Evolutionary conservation across 53 echinoderm and acorn worm species (phyloP), one percentile per base, ranked within the genome.

Genomic region (Echinarachnius parma): DNA sequence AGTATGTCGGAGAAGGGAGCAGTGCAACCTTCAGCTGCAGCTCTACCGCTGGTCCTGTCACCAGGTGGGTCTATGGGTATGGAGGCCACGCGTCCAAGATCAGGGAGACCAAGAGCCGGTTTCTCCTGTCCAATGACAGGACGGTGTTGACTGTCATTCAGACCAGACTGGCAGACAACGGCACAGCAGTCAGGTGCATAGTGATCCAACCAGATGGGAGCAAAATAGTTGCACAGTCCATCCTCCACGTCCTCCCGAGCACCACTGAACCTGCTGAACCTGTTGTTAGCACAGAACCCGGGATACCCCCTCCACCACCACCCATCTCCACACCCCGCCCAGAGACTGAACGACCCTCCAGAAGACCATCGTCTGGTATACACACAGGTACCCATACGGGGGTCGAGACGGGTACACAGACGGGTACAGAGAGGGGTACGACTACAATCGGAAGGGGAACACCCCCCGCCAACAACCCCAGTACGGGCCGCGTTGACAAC

Each of bases 11-110:
- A 13, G 72, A 72, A 25, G 56, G 72, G 1, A 56, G 72, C 72
- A 72, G 72, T 4, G 72, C 72, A 23, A 72, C 42, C 3, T 72
- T 72, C 22, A 39, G 72, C 18, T 72, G 72, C 56, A 42, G 28
- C 7, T 72, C 72, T 1, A 2, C 33, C 7, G 72, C 72, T 1
- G 72, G 21, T 7, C 72, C 72, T 1, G 72, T 72, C 32, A 16
- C 44, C 4, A 19, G 72, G 34, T 72, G 72, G 72, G 57, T 72
- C 5, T 72, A 35, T 24, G 72, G 72, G 34, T 72, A 55, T 24
- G 72, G 72, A 2, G 56, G 56, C 29, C 39, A 27, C 1, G 37
- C 72, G 1, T 21, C 72, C 11, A 72, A 72, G 28, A 39, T 72
- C n/a, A 34, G 72, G 10, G 18, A 28, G 3, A 56, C 72, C 4